phyloP scores from a whole-genome alignment of 2,113 vertebrate genomes.

The Smithornis capensis region DNA sequence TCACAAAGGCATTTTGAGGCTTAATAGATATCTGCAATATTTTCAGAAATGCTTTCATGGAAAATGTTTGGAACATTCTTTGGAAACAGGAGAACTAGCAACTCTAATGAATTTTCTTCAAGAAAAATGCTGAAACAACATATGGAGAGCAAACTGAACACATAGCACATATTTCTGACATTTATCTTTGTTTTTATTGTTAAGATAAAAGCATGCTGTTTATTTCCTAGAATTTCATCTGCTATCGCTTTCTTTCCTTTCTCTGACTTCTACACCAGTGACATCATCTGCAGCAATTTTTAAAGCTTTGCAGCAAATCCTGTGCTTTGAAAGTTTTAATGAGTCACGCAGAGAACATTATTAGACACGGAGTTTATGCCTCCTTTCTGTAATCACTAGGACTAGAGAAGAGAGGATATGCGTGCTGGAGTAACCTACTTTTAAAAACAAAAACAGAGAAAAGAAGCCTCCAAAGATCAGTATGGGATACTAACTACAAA shows the following conservation, averaged over 20 bases:
- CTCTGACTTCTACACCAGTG: background rate
- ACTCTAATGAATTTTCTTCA: conserved; percentile 5
- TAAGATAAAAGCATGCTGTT: conserved; percentile 40
- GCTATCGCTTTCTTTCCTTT: background rate
- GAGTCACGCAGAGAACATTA: background rate
- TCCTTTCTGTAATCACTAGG: background rate
- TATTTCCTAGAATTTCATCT: conserved; percentile 34
- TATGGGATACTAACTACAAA: background rate
- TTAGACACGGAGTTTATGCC: background rate
- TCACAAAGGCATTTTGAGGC: background rate
- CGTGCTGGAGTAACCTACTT: background rate
- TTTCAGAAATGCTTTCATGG: background rate
- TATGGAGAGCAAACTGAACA: conserved; percentile 27
- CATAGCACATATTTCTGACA: conserved; percentile 29
- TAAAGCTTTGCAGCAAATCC: background rate
- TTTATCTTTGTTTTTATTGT: conserved; percentile 44
- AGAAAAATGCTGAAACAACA: conserved; percentile 12
- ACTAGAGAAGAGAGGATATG: background rate
- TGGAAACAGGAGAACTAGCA: background rate
- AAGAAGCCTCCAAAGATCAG: background rate
- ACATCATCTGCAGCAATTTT: background rate
- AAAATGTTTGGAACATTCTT: background rate
- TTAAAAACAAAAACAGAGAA: background rate
- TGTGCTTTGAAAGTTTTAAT: background rate
- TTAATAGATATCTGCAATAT: background rate